Evolutionary conservation across 2,113 vertebrate species (phyloP), one percentile per base, ranked within the genome.

Genomic region (Picathartes gymnocephalus): DNA sequence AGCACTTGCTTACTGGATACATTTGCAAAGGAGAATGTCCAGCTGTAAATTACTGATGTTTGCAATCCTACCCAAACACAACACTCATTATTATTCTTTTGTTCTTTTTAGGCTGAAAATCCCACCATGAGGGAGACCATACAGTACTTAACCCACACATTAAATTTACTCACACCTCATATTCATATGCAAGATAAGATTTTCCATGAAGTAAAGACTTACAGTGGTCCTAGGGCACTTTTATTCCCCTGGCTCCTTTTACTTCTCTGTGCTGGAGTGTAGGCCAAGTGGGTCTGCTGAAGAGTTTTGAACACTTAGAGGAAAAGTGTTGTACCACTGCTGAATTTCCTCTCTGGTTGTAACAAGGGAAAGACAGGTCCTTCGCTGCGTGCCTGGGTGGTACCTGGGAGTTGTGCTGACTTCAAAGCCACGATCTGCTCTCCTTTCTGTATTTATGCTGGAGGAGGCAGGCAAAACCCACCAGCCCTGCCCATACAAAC

Each of bases 1-100:
- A 94, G 69, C 61, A 93, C 65, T 97, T 93, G 79, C 76, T 88
- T 83, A 57, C 65, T 95, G 94, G 53, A 65, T 95, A 14, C 48
- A 37, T 91, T 93, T 92, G 81, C 61, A 81, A 8, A 28, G 56
- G 86, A 78, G 69, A 95, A 84, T 39, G 65, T 92, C 91, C 95
- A 96, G 89, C 93, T 97, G 89, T 96, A 96, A 96, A 95, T 96
- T 95, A 96, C 94, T 96, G 95, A 78, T 95, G 93, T 93, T 95
- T 91, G 93, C 78, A 95, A 87, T 95, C 89, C 92, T 89, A 85
- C 57, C 57, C 94, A 85, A 95, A 91, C 77, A 89, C 89, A 95
- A 92, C 89, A 76, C 69, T 96, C 95, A 92, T 93, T 93, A 95
- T 87, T 93, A 92, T 94, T 93, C 94, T 91, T 97, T 95, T 95